Evolutionary conservation across 2,113 vertebrate genomes (phyloP).

Genomic region (Pygoscelis antarcticus): DNA sequence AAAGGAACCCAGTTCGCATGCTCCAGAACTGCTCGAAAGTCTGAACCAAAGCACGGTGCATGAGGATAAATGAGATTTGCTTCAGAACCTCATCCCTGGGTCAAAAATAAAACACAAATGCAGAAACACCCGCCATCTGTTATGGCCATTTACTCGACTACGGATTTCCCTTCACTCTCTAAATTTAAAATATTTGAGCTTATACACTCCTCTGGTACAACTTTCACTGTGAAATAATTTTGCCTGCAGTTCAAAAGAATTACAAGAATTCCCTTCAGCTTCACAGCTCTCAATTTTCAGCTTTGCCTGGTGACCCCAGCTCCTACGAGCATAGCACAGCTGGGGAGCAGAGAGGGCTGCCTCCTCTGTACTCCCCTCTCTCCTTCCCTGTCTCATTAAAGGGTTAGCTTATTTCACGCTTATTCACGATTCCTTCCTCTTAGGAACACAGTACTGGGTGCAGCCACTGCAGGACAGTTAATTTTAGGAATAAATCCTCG

Average conservation of each 20-base stretch:
- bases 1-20: not conserved
- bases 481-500: not conserved
- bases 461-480: not conserved
- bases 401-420: not conserved
- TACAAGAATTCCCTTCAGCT: conserved; percentile 7
- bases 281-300: not conserved
- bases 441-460: not conserved
- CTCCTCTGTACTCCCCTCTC: not conserved
- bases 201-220: not conserved
- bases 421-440: not conserved
- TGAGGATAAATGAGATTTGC: not conserved
- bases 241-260: conserved; percentile 21
- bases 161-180: not conserved
- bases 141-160: not conserved
- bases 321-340: not conserved
- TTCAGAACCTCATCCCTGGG: not conserved
- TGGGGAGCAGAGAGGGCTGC: not conserved
- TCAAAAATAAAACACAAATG: conserved; percentile 18
- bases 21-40: not conserved
- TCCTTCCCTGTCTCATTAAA: not conserved
- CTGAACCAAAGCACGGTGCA: not conserved
- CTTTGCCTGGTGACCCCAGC: not conserved
- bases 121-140: not conserved
- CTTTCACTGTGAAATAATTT: conserved; percentile 12
- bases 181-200: conserved; percentile 1